Conservation (phyloP, 2,113 vertebrate genomes). For the Cathartes aura region DNA sequence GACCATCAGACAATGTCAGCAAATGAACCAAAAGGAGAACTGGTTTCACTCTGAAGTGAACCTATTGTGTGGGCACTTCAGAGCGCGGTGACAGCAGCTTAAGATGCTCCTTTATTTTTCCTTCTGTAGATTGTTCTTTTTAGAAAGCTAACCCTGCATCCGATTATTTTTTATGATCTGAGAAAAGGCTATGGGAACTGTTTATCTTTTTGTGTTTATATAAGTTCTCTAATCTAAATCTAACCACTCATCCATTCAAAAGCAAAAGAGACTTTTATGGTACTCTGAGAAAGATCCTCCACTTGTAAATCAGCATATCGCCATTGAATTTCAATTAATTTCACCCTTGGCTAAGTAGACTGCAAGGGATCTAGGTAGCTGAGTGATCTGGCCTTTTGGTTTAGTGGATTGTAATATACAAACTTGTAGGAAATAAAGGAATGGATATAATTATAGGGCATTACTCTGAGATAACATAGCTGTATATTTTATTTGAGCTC, state of each 20-base stretch:
- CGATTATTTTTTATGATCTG: conserved; percentile 49
- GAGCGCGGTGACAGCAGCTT: not conserved
- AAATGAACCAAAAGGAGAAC: conserved; percentile 61
- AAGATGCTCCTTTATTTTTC: conserved; percentile 57
- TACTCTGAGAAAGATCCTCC: not conserved
- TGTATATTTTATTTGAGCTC: conserved; percentile 3
- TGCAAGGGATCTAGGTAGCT: not conserved
- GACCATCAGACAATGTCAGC: conserved; percentile 35
- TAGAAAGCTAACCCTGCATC: not conserved
- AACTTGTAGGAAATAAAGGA: conserved; percentile 23
- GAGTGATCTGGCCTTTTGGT: not conserved
- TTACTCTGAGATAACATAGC: not conserved
- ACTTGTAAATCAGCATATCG: not conserved
- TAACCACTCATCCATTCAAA: conserved; percentile 37
- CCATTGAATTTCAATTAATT: conserved; percentile 52
- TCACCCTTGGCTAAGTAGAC: conserved; percentile 1
- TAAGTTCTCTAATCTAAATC: conserved; percentile 40
- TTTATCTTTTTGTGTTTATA: conserved; percentile 44
- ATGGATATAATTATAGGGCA: not conserved
- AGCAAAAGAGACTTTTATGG: not conserved
- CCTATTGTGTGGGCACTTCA: conserved; percentile 25
- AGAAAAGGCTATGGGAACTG: conserved; percentile 30
- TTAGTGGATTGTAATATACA: not conserved
- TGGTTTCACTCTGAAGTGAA: conserved; percentile 46
- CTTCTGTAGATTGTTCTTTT: not conserved